Evolutionary conservation across 1,140 invertebrate genomes (phyloP), one percentile per base, ranked within the genome.

Genomic region (Atopsyche davidsoni): DNA sequence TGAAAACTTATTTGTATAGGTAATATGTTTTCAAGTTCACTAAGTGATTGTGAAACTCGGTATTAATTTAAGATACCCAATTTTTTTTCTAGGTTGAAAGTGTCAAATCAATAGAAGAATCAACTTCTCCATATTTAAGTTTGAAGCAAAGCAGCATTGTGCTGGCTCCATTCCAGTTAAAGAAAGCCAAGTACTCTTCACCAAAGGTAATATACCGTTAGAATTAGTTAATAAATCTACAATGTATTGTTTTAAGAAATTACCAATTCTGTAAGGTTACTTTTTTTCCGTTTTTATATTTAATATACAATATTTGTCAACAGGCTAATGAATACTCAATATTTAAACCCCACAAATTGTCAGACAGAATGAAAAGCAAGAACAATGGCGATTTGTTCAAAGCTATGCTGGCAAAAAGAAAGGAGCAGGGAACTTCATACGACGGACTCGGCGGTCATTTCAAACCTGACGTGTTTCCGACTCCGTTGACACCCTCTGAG

Each of bases 401-500:
- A 22, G 42, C 38, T 9, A 50, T 54, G 55, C 51, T 23, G 9
- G 25, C 35, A 24, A 42, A 46, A 23, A 45, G 44, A 36, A 46
- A 19, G 16, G 55, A 65, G 17, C 39, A 63, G 4, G 60, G 68
- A 16, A 61, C 64, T 4, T 62, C 63, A 0, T 70, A 68, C 28
- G 65, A 72, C 22, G 70, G 70, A 0, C 58, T 71, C 3, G 70
- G 70, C 0, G 69, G 69, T 9, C 70, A 71, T 51, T 69, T 64
- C 3, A 69, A 66, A 41, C 22, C 62, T 1, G 68, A 70, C 19
- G 52, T 46, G 0, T 72, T 73, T 45, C 70, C 70, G 1, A 39
- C 4, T 11, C 14, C 36, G 4, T 4, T 39, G 14, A 46, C 36
- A 25, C 3, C 16, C 9, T 38, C 18, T n/a, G 3, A 19, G 21